These are phyloP conservation scores for Pavo muticus DNA, from an alignment of 2,113 vertebrate species.

Conservation along the genomic window DNA sequence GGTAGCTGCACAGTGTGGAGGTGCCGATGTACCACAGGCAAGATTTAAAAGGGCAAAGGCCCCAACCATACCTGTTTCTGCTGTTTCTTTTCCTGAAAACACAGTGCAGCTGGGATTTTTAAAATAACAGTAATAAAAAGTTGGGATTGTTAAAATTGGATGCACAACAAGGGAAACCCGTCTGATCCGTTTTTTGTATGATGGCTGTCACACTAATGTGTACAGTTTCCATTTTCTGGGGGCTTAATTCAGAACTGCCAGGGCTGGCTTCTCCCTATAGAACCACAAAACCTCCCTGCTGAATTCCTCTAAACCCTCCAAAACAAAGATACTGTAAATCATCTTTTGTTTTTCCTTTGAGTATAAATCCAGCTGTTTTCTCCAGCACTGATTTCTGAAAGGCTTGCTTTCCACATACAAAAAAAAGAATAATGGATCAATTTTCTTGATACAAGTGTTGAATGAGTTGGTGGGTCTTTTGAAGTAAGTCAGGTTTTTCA, in stretches of 20 bases:
- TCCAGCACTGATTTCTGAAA: background rate
- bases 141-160: conserved; percentile 29
- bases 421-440: background rate
- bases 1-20: background rate
- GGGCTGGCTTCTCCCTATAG: conserved; percentile 14
- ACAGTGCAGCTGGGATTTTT: conserved; percentile 14
- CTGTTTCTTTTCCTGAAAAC: background rate
- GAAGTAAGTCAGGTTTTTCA: background rate
- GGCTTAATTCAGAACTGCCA: conserved; percentile 52
- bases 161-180: background rate
- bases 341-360: background rate
- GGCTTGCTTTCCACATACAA: background rate
- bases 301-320: conserved; percentile 38
- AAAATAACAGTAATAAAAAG: conserved; percentile 35
- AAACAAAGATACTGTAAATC: conserved; percentile 67
- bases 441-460: background rate
- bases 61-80: background rate
- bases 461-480: background rate
- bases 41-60: background rate
- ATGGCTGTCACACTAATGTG: background rate
- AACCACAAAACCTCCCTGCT: conserved; percentile 3
- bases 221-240: conserved; percentile 18
- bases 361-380: conserved; percentile 29
- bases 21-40: fast-evolving
- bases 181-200: background rate